Conservation (phyloP, 2,888 invertebrate species). For the Aspidapion aeneum region DNA sequence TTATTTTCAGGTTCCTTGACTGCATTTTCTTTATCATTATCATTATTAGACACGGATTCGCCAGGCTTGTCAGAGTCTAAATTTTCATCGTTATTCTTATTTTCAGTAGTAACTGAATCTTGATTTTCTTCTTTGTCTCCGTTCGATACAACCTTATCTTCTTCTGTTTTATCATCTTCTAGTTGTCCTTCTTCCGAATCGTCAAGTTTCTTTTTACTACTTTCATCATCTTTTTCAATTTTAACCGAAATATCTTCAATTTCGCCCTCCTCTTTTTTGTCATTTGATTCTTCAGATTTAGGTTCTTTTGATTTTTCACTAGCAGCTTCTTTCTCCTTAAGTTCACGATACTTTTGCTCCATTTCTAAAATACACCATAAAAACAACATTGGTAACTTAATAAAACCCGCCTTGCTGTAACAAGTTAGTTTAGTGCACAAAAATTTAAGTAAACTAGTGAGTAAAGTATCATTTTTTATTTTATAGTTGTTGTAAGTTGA, state of each 20-base stretch:
- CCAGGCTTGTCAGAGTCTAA: conserved; percentile 1
- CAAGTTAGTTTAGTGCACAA: too few species aligned
- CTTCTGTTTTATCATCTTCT: conserved; percentile 42
- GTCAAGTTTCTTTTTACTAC: conserved; percentile 23
- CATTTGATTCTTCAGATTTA: conserved; percentile 37
- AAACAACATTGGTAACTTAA: too few species aligned
- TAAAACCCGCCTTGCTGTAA: too few species aligned
- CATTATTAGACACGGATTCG: conserved; percentile 18
- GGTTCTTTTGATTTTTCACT: conserved; percentile 32
- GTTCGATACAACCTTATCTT: conserved; percentile 40
- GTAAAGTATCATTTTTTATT: too few species aligned
- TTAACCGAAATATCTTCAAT: conserved; percentile 43
- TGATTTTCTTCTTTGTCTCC: conserved; percentile 48
- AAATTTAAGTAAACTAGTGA: too few species aligned
- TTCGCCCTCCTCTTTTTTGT: conserved; percentile 40
- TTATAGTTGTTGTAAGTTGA: too few species aligned
- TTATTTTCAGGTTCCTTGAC: conserved; percentile 47
- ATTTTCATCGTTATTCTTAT: conserved; percentile 43
- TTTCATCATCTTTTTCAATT: conserved; percentile 29
- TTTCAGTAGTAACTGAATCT: conserved; percentile 45
- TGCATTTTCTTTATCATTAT: conserved; percentile 39
- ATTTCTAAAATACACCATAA: conserved; percentile 37
- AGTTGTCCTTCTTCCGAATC: conserved; percentile 37
- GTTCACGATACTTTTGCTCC: conserved; percentile 39
- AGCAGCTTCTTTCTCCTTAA: conserved; percentile 35